These are phyloP conservation scores for Rhynchotus rufescens DNA, from an alignment of 2,797 vertebrate genomes.

Conservation along the genomic window DNA sequence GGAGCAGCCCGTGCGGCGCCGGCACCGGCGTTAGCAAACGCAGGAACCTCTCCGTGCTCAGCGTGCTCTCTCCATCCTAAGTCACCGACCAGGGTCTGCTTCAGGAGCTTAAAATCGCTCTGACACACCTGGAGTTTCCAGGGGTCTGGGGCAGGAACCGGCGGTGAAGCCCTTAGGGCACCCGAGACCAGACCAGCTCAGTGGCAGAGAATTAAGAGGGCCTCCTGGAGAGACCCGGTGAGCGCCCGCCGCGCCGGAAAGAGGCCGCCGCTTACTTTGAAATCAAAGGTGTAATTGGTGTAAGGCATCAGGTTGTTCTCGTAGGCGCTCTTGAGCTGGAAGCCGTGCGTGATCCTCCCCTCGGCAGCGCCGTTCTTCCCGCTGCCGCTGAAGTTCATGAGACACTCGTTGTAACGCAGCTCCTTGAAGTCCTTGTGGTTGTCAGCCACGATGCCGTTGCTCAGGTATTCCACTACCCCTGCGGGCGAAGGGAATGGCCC, in stretches of 20 bases:
- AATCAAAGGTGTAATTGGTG: slow-evolving; percentile 99
- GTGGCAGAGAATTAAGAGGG: neutral
- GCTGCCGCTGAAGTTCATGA: slow-evolving; percentile 97
- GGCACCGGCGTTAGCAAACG: neutral
- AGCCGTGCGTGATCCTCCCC: slow-evolving; percentile 95
- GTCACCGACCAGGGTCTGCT: neutral
- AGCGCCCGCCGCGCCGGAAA: neutral
- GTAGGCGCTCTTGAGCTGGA: slow-evolving; percentile 97
- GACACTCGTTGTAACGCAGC: slow-evolving; percentile 94
- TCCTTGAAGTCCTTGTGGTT: slow-evolving; percentile 99
- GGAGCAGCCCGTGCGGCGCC: neutral
- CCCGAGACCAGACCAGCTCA: neutral
- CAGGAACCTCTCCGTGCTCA: neutral
- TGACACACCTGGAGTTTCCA: neutral
- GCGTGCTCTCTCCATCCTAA: neutral
- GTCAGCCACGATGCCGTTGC: slow-evolving; percentile 94
- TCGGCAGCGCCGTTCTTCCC: slow-evolving; percentile 91
- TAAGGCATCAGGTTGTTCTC: slow-evolving; percentile 98
- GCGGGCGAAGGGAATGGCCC: slow-evolving; percentile 15
- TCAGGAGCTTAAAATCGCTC: neutral
- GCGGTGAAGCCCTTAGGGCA: neutral
- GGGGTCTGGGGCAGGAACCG: neutral
- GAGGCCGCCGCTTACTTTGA: slow-evolving; percentile 83
- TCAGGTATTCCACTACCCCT: slow-evolving; percentile 98
- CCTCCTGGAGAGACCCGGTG: neutral